Evolutionary conservation across 92 coral and sea anemone species (phyloP).

Genomic region (Umimayanthus kanabou): DNA sequence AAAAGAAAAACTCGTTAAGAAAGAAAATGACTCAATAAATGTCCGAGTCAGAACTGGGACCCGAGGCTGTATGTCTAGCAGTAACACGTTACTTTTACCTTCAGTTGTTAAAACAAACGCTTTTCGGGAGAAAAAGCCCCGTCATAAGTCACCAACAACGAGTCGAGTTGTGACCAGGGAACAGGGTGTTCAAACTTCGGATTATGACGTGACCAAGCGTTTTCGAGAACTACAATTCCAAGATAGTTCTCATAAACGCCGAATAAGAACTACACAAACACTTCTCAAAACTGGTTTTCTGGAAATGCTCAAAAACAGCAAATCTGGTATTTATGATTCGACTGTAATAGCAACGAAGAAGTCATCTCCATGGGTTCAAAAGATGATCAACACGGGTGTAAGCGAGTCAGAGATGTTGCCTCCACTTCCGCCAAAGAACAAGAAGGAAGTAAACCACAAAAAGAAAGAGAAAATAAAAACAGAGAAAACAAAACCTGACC

Average conservation of each 20-base stretch:
- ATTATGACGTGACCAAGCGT: constrained; percentile 5
- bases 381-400: constrained; percentile 60
- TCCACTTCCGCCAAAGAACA: constrained; percentile 36
- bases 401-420: constrained; percentile 68
- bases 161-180: not conserved
- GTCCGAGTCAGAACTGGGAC: not conserved
- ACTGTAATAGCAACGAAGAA: constrained; percentile 44
- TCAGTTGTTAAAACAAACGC: not conserved
- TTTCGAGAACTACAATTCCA: constrained; percentile 26
- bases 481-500: not conserved
- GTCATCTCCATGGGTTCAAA: constrained; percentile 69
- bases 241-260: not conserved
- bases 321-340: constrained; percentile 73
- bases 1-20: not conserved
- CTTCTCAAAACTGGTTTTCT: constrained; percentile 55
- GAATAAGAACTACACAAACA: constrained; percentile 5
- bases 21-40: not conserved
- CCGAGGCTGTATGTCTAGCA: not conserved
- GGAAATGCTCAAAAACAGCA: constrained; percentile 75
- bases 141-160: not conserved
- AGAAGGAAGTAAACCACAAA: constrained; percentile 9
- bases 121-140: not conserved
- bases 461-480: not conserved
- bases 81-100: not conserved
- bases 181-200: constrained; percentile 3